Base-by-base conservation (phyloP, 1,140 invertebrate genomes). In the Orchesella cincta region DNA sequence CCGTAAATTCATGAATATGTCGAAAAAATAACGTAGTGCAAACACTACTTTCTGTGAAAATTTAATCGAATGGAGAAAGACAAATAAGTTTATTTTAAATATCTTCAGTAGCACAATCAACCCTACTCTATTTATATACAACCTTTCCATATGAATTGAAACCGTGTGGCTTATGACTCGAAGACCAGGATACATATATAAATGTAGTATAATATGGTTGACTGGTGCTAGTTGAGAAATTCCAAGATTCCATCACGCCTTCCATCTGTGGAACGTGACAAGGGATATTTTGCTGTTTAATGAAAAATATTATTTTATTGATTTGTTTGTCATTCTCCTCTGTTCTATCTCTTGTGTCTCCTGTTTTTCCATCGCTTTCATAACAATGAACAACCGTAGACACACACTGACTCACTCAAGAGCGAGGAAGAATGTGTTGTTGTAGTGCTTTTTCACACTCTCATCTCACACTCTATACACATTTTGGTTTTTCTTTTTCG, bases 301-400 rank as follows among this genome's bases (percentile, higher is more conserved):
- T 57, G 52, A 57, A 57, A 57, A 57, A 57, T 57, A 57, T 57
- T 57, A 57, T 57, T 57, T 57, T 57, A 57, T 57, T 57, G 52
- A 57, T 57, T 57, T 57, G 52, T 57, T 57, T 57, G 52, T 57
- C 52, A 57, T 57, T 57, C 52, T 57, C 52, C 23, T 23, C 23
- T 57, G 3, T 26, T 23, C 23, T 23, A 14, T 57, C 52, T 57
- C 52, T 57, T 46, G 39, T 18, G n/a, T 46, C 23, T 57, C 14
- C 52, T 57, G 14, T 26, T 57, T 57, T 57, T 57, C 52, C n/a
- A 8, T 46, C 39, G 39, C 39, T 8, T 46, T 8, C 18, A 46
- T 8, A 18, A 46, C n/a, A 46, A 46, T 8, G 18, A 8, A 46
- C 39, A 46, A 46, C 5, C 39, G 18, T 46, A 46, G 39, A 46